Evolutionary conservation across 2,797 vertebrate genomes (phyloP).

Genomic region (Silurus aristotelis): DNA sequence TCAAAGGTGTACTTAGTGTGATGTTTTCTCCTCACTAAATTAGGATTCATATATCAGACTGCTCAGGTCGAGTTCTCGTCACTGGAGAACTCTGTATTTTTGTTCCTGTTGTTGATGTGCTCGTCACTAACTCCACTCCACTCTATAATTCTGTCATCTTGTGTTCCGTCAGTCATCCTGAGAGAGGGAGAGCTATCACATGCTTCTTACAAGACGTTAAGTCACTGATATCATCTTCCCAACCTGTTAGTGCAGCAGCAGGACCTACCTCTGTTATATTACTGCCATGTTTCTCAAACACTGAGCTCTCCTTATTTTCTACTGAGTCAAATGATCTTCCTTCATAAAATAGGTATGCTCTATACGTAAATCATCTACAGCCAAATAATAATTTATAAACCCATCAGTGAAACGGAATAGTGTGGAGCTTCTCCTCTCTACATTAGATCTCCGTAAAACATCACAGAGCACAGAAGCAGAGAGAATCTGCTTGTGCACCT

Average conservation of each 20-base stretch:
- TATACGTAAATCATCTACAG: too few relatives aligned
- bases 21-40: neutral
- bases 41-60: neutral
- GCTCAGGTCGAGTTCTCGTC: neutral
- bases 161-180: neutral
- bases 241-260: neutral
- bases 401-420: neutral
- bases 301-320: too few relatives aligned
- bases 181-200: neutral
- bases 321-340: too few relatives aligned
- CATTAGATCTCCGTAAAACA: neutral
- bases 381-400: neutral
- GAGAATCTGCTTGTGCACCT: neutral
- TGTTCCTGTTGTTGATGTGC: too few relatives aligned
- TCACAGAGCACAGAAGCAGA: neutral
- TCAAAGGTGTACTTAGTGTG: neutral
- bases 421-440: neutral
- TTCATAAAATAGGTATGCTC: too few relatives aligned
- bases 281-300: too few relatives aligned
- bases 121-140: neutral
- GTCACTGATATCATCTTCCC: neutral
- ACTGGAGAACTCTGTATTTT: neutral
- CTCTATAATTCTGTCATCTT: neutral
- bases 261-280: too few relatives aligned
- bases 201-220: neutral